Conservation (phyloP, 2,888 invertebrate genomes). For the Amblyteles armatorius region DNA sequence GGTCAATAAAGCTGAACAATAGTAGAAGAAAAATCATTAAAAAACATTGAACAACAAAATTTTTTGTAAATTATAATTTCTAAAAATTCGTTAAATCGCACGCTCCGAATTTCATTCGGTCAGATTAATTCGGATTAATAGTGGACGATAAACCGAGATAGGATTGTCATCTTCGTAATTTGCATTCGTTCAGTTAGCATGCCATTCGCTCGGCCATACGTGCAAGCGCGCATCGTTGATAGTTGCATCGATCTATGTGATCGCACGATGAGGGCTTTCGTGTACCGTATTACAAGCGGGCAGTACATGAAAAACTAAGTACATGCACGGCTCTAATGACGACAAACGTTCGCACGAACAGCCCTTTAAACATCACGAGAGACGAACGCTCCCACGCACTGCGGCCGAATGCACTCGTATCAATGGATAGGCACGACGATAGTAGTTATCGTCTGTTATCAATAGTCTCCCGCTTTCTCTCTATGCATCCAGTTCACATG, state of each 20-base stretch:
- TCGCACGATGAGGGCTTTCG: constrained; percentile 15
- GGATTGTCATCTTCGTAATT: constrained; percentile 26
- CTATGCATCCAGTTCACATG: background rate
- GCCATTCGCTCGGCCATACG: constrained; percentile 2
- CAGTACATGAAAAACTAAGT: constrained; percentile 4
- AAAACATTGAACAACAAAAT: background rate
- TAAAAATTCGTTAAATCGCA: background rate
- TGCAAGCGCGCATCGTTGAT: background rate
- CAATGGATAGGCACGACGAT: constrained; percentile 44
- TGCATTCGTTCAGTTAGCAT: constrained; percentile 48
- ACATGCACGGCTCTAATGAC: constrained; percentile 7
- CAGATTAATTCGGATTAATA: background rate
- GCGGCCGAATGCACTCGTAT: constrained; percentile 59
- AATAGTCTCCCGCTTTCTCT: constrained; percentile 33
- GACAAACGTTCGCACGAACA: constrained; percentile 40
- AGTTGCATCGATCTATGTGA: constrained; percentile 13
- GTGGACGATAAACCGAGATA: constrained; percentile 11
- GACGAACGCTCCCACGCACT: constrained; percentile 57
- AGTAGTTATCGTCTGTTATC: constrained; percentile 57
- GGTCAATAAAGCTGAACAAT: too few relatives aligned
- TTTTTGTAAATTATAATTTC: background rate
- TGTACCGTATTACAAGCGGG: constrained; percentile 3
- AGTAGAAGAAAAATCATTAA: too few relatives aligned
- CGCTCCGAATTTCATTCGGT: background rate
- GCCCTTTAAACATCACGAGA: constrained; percentile 35